Evolutionary conservation across 2,888 invertebrate species (phyloP).

Genomic region (Caenorhabditis sulstoni): DNA sequence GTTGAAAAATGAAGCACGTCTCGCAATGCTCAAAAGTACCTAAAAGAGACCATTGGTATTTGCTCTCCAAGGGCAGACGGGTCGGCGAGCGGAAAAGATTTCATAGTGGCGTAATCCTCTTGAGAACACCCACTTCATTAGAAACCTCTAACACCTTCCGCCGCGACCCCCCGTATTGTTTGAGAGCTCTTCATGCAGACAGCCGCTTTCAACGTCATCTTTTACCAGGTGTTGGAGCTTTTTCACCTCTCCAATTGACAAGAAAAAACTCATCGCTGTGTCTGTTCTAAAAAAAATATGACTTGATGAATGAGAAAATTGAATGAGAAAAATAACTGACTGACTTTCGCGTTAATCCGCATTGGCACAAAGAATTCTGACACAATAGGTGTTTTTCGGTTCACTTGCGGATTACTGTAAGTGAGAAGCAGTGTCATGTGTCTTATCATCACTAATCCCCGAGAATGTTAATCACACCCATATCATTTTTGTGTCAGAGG

Average conservation of each 20-base stretch:
- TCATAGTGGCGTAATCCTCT: conserved; percentile 61
- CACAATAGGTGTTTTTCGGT: too few relatives aligned
- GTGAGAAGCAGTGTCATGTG: too few relatives aligned
- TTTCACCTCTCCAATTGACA: background rate
- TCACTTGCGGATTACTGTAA: too few relatives aligned
- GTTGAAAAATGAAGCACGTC: conserved; percentile 9
- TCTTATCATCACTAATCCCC: too few relatives aligned
- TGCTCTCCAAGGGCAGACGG: conserved; percentile 16
- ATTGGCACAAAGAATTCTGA: too few relatives aligned
- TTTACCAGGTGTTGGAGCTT: background rate
- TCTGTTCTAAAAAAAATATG: background rate
- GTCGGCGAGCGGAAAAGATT: conserved; percentile 53
- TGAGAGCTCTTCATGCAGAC: conserved; percentile 12
- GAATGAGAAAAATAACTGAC: background rate
- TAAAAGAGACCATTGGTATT: conserved; percentile 26
- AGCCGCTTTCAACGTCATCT: background rate
- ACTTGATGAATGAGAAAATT: background rate
- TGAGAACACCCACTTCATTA: conserved; percentile 65
- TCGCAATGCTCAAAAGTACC: conserved; percentile 8
- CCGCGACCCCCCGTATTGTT: conserved; percentile 22
- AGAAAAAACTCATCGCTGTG: too few relatives aligned
- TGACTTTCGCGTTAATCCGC: background rate
- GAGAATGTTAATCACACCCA: too few relatives aligned
- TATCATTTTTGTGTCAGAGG: background rate
- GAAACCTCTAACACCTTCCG: conserved; percentile 55